Conservation (phyloP, 2,888 invertebrate genomes). For the Formica aserva region DNA sequence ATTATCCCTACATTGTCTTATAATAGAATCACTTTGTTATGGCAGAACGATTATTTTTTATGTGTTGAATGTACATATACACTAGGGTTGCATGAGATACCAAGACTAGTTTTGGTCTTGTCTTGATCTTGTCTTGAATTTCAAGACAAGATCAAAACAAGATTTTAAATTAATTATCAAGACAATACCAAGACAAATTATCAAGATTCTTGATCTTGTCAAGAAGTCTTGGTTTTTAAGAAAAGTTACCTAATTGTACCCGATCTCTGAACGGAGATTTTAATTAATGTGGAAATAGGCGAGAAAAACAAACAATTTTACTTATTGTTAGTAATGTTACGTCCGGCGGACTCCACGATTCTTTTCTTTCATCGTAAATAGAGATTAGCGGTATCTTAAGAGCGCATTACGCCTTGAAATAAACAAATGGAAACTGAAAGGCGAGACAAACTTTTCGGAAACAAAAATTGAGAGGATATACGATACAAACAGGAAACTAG, state of each 20-base stretch:
- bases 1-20: slow-evolving; percentile 68
- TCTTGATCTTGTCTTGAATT: not conserved
- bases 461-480: too few species aligned
- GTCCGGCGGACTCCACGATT: too few species aligned
- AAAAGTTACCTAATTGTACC: not conserved
- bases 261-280: too few species aligned
- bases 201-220: not conserved
- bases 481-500: too few species aligned
- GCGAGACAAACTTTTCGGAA: too few species aligned
- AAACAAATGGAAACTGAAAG: too few species aligned
- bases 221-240: not conserved
- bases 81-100: too few species aligned
- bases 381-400: too few species aligned
- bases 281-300: not conserved
- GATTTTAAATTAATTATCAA: slow-evolving; percentile 1
- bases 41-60: slow-evolving; percentile 55
- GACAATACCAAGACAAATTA: not conserved
- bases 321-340: too few species aligned
- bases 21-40: slow-evolving; percentile 72
- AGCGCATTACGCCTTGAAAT: too few species aligned
- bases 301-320: not conserved
- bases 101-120: too few species aligned
- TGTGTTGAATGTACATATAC: slow-evolving; percentile 19
- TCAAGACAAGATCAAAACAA: not conserved
- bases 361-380: too few species aligned